Conservation (phyloP, 1,140 invertebrate genomes). For the Drosophila lacertosa region DNA sequence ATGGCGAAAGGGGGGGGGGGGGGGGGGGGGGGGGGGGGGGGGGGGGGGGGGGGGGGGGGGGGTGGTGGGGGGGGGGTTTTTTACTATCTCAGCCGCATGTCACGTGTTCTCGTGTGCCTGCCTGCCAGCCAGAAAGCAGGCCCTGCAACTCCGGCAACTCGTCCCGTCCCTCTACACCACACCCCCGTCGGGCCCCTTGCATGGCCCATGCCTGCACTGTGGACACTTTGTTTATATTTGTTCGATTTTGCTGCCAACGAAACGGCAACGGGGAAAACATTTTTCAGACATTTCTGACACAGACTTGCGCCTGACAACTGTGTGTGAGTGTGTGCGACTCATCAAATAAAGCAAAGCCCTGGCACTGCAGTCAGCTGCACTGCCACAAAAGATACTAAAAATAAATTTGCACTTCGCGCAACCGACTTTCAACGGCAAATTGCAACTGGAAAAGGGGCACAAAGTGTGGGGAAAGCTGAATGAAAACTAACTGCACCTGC, state of each 20-base stretch:
- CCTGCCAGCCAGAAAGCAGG: background rate
- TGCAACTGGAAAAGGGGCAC: slow-evolving; percentile 17
- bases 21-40: background rate
- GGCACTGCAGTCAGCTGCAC: slow-evolving; percentile 52
- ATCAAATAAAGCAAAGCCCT: slow-evolving; percentile 46
- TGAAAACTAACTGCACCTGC: slow-evolving; percentile 21
- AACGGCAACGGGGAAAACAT: slow-evolving; percentile 51
- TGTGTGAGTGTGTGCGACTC: slow-evolving; percentile 24
- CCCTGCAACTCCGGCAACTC: background rate
- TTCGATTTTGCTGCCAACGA: slow-evolving; percentile 78
- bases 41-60: background rate
- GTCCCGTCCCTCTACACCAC: background rate
- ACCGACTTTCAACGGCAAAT: slow-evolving; percentile 41
- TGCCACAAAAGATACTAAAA: slow-evolving; percentile 63
- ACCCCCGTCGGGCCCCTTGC: too few relatives aligned
- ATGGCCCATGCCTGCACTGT: slow-evolving; percentile 1
- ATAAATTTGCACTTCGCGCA: slow-evolving; percentile 60
- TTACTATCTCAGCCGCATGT: slow-evolving; percentile 63
- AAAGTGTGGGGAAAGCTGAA: background rate
- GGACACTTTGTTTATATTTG: slow-evolving; percentile 74
- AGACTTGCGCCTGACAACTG: slow-evolving; percentile 67
- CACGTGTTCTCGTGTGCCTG: slow-evolving; percentile 49
- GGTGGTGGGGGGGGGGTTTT: background rate
- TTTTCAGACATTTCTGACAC: slow-evolving; percentile 69
- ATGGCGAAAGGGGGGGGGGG: background rate